Base-by-base conservation (phyloP, 2,797 vertebrate species). In the Parotocinclus haroldoi region DNA sequence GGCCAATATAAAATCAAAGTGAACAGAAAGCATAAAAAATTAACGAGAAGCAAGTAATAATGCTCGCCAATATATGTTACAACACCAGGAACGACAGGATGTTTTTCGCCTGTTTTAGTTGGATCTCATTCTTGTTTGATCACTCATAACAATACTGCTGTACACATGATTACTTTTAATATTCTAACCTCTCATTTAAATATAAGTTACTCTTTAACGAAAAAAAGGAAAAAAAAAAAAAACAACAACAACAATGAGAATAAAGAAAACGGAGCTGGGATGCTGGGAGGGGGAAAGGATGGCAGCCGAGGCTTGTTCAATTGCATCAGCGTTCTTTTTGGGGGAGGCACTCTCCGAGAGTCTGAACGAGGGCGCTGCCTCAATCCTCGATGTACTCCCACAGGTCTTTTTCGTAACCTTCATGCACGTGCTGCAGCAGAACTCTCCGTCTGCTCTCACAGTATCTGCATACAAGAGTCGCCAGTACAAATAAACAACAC, bases 301-400 rank as follows among this genome's bases (percentile, higher is more conserved):
- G 68, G 63, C 83, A 79, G 79, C 87, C 85, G 53, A 86, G 89
- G 87, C 92, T 72, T 86, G 91, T 64, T 90, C 88, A 92, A 91
- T 93, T 90, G 91, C 92, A 94, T 92, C 92, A 93, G 93, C 91
- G 91, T 92, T 96, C 93, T 92, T 91, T 90, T 92, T 92, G 93
- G 91, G 87, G 90, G 91, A 90, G 90, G 90, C 90, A 91, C 91
- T 88, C 86, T 74, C 76, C n/a, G 77, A 87, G 84, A 89, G 89
- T 90, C 85, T 73, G 80, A 82, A 83, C 71, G 79, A 90, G 88
- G 91, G 83, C 71, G 80, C 88, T 84, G 83, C 83, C 91, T 99
- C 94, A 99, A 93, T 98, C 96, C 91, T 99, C 97, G 75, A 98
- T 99, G 91, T 99, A 99, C 84, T 99, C 96, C 97, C 96, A 99